A percentile compares a stretch with the other conserved stretches of the same genome.
phyloP scores from a whole-genome alignment of 1,140 invertebrate species.

The Plodia interpunctella region DNA sequence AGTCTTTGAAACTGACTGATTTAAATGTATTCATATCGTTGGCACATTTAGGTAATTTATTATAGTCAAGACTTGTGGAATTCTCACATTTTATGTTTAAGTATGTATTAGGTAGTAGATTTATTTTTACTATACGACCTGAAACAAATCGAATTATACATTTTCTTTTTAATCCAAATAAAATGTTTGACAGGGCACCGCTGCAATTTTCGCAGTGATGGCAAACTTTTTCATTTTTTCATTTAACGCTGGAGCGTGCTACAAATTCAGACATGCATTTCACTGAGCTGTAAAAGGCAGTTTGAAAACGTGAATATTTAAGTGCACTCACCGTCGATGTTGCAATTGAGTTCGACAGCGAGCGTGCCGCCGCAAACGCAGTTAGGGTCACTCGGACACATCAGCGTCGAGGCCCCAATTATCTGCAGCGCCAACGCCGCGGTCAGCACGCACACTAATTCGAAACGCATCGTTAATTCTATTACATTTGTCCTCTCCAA shows the following conservation, averaged over 20 bases:
- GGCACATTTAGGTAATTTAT: slow-evolving; percentile 61
- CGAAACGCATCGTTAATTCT: slow-evolving; percentile 42
- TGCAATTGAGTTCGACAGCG: slow-evolving; percentile 67
- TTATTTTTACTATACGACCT: slow-evolving; percentile 60
- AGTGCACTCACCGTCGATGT: slow-evolving; percentile 67
- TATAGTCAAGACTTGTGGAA: slow-evolving; percentile 53
- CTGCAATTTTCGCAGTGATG: background rate
- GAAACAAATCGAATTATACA: slow-evolving; percentile 34
- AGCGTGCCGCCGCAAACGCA: slow-evolving; percentile 69
- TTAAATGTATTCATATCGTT: slow-evolving; percentile 51
- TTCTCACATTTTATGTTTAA: slow-evolving; percentile 67
- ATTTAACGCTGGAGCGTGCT: background rate
- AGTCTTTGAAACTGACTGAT: slow-evolving; percentile 70
- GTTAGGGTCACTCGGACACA: slow-evolving; percentile 67
- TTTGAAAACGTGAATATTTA: slow-evolving; percentile 31
- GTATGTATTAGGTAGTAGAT: slow-evolving; percentile 59
- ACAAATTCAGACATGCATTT: background rate
- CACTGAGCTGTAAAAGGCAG: slow-evolving; percentile 28
- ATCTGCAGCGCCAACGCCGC: slow-evolving; percentile 50
- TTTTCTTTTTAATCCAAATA: slow-evolving; percentile 1
- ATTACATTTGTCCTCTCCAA: slow-evolving; percentile 30
- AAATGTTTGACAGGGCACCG: background rate
- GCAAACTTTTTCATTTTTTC: background rate
- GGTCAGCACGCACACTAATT: slow-evolving; percentile 46
- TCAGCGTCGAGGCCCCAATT: slow-evolving; percentile 51